Evolutionary conservation across 2,888 invertebrate genomes (phyloP).

Genomic region (Diachrysia chrysitis): DNA sequence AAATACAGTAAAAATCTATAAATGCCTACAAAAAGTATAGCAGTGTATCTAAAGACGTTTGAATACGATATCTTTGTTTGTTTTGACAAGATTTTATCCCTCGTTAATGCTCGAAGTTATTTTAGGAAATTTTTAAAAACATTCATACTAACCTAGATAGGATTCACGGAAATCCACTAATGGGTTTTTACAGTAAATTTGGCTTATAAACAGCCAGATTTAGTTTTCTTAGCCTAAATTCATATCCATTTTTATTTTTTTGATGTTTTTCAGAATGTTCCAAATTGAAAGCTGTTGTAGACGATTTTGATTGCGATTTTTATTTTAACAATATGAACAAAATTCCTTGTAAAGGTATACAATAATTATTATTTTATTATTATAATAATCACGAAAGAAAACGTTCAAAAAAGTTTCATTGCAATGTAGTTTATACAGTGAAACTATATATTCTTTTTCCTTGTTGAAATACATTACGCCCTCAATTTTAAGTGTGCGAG

Average conservation of each 20-base stretch:
- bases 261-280: not conserved
- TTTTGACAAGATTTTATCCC: not conserved
- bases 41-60: no score
- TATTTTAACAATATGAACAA: no score
- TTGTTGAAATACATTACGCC: not conserved
- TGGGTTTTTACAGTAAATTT: not conserved
- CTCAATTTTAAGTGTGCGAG: not conserved
- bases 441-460: not conserved
- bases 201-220: constrained; percentile 27
- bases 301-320: not conserved
- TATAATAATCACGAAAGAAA: no score
- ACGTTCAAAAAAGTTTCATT: no score
- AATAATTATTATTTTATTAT: no score
- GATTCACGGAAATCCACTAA: constrained; percentile 14
- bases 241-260: constrained; percentile 20
- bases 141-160: not conserved
- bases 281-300: not conserved
- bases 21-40: no score
- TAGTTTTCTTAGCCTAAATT: constrained; percentile 11
- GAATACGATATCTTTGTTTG: not conserved
- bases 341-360: no score
- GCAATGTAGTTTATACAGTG: not conserved
- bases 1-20: no score
- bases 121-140: not conserved
- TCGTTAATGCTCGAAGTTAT: not conserved